Conservation (phyloP, 2,113 vertebrate genomes). For the Grallaria varia region DNA sequence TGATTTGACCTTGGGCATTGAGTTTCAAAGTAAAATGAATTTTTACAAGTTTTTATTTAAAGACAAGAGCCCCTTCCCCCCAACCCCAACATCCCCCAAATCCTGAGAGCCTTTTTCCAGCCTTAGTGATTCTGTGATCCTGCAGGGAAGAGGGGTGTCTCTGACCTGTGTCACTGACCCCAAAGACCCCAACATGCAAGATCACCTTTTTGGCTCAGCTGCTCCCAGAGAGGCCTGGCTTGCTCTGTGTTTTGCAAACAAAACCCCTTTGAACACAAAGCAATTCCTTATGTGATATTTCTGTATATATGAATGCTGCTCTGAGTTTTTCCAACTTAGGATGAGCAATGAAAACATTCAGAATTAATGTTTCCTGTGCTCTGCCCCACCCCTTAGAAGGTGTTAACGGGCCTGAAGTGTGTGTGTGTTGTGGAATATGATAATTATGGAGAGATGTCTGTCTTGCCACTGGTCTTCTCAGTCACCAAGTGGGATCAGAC, state of each 20-base stretch:
- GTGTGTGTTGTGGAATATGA: rapidly evolving
- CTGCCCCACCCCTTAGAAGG: rapidly evolving
- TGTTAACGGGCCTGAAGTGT: rapidly evolving
- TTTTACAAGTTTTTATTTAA: not conserved
- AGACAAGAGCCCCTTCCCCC: not conserved
- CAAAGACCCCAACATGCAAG: rapidly evolving
- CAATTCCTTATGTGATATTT: rapidly evolving
- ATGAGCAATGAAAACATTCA: rapidly evolving
- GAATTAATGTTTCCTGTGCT: not conserved
- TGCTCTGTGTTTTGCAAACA: not conserved
- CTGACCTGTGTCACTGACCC: rapidly evolving
- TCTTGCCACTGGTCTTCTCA: not conserved
- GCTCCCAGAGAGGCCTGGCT: rapidly evolving
- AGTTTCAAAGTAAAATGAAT: not conserved
- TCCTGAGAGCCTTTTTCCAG: not conserved
- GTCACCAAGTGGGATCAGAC: not conserved
- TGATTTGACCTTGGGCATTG: rapidly evolving
- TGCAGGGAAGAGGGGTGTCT: not conserved
- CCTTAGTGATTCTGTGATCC: not conserved
- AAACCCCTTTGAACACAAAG: not conserved
- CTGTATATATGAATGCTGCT: rapidly evolving
- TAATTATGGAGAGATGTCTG: rapidly evolving
- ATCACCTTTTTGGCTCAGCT: rapidly evolving
- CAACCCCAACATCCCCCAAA: too few species aligned
- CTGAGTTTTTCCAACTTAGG: not conserved